Evolutionary conservation across 2,113 vertebrate species (phyloP).

Genomic region (Phalacrocorax aristotelis): DNA sequence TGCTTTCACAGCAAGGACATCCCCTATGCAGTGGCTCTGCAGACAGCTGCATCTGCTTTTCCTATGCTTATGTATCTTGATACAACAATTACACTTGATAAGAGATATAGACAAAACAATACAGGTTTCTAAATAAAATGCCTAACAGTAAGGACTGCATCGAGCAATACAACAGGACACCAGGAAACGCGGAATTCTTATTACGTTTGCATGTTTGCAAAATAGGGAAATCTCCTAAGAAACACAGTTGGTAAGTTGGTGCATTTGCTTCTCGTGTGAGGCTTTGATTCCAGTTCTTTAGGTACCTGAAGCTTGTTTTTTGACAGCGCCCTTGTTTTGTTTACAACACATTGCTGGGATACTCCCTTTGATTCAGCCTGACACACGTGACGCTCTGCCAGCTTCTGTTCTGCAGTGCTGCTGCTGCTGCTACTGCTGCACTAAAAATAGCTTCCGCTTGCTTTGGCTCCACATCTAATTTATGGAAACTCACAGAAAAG

Average conservation of each 20-base stretch:
- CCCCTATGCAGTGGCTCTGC: background rate
- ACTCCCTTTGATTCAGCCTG: slow-evolving; percentile 89
- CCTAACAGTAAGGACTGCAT: background rate
- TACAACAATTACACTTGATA: background rate
- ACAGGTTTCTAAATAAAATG: background rate
- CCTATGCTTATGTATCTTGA: background rate
- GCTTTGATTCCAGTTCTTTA: slow-evolving; percentile 10
- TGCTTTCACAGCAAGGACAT: background rate
- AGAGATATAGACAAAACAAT: background rate
- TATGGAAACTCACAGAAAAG: slow-evolving; percentile 86
- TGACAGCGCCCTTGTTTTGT: slow-evolving; percentile 87
- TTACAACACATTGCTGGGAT: slow-evolving; percentile 90
- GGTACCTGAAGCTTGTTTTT: slow-evolving; percentile 78
- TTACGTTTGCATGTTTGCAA: background rate
- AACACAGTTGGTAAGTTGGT: background rate
- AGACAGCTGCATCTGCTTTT: background rate
- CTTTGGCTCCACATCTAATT: slow-evolving; percentile 89
- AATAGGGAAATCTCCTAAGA: slow-evolving; percentile 50
- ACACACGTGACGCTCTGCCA: slow-evolving; percentile 83
- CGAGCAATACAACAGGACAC: background rate
- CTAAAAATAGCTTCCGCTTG: slow-evolving; percentile 91
- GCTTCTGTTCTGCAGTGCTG: slow-evolving; percentile 88
- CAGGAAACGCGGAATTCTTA: background rate
- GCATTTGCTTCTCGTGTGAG: background rate
- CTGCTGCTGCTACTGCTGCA: slow-evolving; percentile 58